Evolutionary conservation across 2,797 vertebrate species (phyloP), one percentile per base, ranked within the genome.

Genomic region (Apogon talboti): DNA sequence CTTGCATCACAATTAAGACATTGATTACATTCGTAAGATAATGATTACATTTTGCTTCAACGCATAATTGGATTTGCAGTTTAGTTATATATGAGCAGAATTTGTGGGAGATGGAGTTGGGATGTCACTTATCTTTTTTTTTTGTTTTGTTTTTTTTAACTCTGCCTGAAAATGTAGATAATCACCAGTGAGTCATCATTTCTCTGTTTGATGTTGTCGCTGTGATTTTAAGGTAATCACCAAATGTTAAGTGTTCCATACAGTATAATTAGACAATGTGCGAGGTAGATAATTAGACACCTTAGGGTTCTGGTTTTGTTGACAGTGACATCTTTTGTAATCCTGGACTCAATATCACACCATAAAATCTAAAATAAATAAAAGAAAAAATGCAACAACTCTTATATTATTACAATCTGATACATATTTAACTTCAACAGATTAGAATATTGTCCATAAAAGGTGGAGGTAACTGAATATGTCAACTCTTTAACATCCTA

Each of bases 101-200:
- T 35, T 35, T 35, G 33, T 35, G 5, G 7, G 28, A 30, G 28
- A 6, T 7, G 6, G 4, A 21, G 19, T n/a, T n/a, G n/a, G n/a
- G n/a, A n/a, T n/a, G n/a, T n/a, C n/a, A n/a, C n/a, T n/a, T n/a
- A n/a, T 28, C 24, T 5, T 28, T 28, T 28, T 4, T 28, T 28
- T 28, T 28, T 28, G 1, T 28, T 28, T 28, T 1, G 2, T 7
- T n/a, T n/a, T n/a, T n/a, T n/a, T n/a, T n/a, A n/a, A n/a, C n/a
- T n/a, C n/a, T n/a, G n/a, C n/a, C n/a, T n/a, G n/a, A n/a, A n/a
- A n/a, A n/a, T n/a, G n/a, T n/a, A n/a, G n/a, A n/a, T n/a, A n/a
- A n/a, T n/a, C n/a, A n/a, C n/a, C n/a, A 56, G 21, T 11, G 30
- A 50, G 7, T 66, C 15, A 59, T 52, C 64, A 52, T 67, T 43